phyloP scores from a whole-genome alignment of 2,888 invertebrate genomes.

The Eustalomyia histrio region DNA sequence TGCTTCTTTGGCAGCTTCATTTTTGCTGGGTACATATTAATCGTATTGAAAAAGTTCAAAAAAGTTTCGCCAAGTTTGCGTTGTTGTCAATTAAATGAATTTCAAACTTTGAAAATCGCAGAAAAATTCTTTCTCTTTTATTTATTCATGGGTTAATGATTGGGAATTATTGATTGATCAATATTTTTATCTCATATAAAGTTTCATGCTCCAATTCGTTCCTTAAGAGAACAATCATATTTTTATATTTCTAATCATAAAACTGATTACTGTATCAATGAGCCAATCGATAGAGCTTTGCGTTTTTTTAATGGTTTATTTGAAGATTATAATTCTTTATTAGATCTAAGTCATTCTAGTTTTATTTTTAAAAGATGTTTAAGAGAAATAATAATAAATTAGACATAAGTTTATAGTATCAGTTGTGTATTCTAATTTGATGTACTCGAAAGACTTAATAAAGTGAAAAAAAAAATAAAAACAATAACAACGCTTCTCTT shows the following conservation, averaged over 20 bases:
- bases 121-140: too few species aligned
- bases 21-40: background rate
- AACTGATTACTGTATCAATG: background rate
- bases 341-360: background rate
- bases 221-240: background rate
- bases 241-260: background rate
- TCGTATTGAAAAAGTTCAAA: conserved; percentile 8
- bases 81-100: background rate
- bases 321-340: background rate
- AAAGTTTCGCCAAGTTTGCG: background rate
- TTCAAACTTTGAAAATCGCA: background rate
- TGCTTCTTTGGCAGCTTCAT: too few species aligned
- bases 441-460: too few species aligned
- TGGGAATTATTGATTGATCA: too few species aligned
- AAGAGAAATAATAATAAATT: too few species aligned
- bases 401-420: too few species aligned
- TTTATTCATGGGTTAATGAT: too few species aligned
- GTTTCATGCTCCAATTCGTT: background rate
- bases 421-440: too few species aligned
- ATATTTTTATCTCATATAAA: background rate
- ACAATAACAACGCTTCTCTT: too few species aligned
- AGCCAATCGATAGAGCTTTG: conserved; percentile 2
- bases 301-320: background rate
- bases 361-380: too few species aligned
- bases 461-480: too few species aligned